Percentiles rank a stretch among this genome's conserved stretches.
These are phyloP conservation scores for Tetragonula clypearis DNA, from an alignment of 1,140 invertebrate genomes.

Conservation along the genomic window DNA sequence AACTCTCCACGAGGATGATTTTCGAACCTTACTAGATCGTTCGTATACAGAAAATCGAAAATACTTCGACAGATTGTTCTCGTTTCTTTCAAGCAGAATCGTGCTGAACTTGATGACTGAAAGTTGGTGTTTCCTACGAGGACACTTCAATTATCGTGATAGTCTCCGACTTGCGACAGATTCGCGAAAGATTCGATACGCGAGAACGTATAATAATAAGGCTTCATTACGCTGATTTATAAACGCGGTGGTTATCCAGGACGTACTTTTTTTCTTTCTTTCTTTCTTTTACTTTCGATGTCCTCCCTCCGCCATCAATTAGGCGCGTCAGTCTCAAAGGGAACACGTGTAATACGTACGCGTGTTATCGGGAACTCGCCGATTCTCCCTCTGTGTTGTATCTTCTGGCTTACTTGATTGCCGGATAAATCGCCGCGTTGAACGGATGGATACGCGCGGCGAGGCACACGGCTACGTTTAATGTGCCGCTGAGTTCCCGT, in stretches of 20 bases:
- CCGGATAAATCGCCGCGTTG: slow-evolving; percentile 48
- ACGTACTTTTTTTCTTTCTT: background rate
- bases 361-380: background rate
- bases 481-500: slow-evolving; percentile 48
- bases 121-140: no score
- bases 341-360: background rate
- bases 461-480: slow-evolving; percentile 43
- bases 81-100: no score
- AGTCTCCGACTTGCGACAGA: background rate
- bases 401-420: slow-evolving; percentile 29
- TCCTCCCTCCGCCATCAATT: background rate
- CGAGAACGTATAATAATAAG: background rate
- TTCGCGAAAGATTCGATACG: background rate
- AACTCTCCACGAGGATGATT: no score
- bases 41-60: no score
- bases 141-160: background rate
- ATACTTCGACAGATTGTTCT: no score
- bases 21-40: no score
- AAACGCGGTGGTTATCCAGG: no score
- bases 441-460: slow-evolving; percentile 39
- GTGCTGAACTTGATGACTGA: no score
- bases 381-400: background rate
- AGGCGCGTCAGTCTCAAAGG: background rate
- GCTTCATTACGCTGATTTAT: background rate
- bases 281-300: no score